phyloP scores from a whole-genome alignment of 2,888 invertebrate species.

The Nebria brevicollis region DNA sequence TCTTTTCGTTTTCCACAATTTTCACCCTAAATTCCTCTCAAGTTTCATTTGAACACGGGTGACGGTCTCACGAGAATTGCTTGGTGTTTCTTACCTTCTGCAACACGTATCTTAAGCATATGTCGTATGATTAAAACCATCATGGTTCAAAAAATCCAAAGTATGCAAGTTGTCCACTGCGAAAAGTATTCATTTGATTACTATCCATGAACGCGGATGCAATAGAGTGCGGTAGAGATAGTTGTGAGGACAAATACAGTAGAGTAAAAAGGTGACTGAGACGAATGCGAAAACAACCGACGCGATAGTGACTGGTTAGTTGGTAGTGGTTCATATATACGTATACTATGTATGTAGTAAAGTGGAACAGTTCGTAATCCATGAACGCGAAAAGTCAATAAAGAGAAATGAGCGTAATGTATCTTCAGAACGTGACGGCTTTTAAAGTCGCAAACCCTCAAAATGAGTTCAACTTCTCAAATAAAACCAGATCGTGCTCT shows the following conservation, averaged over 20 bases:
- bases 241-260: neutral
- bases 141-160: too few species aligned
- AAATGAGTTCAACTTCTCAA: conserved; percentile 55
- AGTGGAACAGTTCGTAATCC: conserved; percentile 46
- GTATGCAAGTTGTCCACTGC: too few species aligned
- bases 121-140: too few species aligned
- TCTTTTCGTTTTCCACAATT: conserved; percentile 36
- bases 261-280: neutral
- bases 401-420: conserved; percentile 54
- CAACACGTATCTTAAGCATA: neutral
- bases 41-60: conserved; percentile 47
- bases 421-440: conserved; percentile 53
- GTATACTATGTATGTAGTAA: neutral
- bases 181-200: too few species aligned
- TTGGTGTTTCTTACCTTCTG: neutral
- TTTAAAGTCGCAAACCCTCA: conserved; percentile 52
- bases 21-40: conserved; percentile 48
- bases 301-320: neutral
- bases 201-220: too few species aligned
- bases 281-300: neutral
- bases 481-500: conserved; percentile 55
- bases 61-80: neutral
- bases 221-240: too few species aligned
- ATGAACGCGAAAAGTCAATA: conserved; percentile 51
- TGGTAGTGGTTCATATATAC: neutral